phyloP scores from a whole-genome alignment of 2,797 vertebrate species.

The Megalops cyprinoides region DNA sequence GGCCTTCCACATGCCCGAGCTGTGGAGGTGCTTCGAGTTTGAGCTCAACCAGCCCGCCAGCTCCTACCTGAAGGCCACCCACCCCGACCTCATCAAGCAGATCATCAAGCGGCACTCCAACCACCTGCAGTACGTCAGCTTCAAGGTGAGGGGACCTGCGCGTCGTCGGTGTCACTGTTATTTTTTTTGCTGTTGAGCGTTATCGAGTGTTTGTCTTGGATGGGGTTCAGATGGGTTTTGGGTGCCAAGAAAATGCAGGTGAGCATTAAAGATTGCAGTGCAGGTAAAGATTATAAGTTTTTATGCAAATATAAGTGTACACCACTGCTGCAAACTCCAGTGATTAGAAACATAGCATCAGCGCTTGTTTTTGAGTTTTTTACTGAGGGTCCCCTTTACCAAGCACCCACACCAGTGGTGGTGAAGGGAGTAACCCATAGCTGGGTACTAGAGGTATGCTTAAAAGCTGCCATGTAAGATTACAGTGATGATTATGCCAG shows the following conservation, averaged over 20 bases:
- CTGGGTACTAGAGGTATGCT: too few species aligned
- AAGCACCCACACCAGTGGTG: not conserved
- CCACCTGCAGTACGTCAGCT: constrained; percentile 97
- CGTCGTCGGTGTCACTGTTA: not conserved
- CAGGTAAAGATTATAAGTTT: too few species aligned
- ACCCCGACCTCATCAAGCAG: constrained; percentile 96
- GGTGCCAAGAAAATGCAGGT: too few species aligned
- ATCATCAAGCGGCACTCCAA: constrained; percentile 97
- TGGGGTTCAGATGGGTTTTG: too few species aligned
- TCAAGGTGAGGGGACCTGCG: constrained; percentile 81
- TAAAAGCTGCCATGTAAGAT: too few species aligned
- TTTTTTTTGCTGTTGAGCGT: not conserved
- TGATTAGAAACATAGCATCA: not conserved
- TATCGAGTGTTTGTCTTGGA: not conserved
- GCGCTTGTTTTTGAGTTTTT: not conserved
- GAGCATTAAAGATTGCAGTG: too few species aligned
- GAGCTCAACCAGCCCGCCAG: constrained; percentile 95
- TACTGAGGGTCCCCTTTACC: not conserved
- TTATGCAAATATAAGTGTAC: too few species aligned
- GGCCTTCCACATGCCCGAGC: constrained; percentile 96
- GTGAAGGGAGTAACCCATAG: not conserved
- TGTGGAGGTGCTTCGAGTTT: constrained; percentile 97
- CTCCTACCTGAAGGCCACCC: constrained; percentile 94
- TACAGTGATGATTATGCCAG: too few species aligned
- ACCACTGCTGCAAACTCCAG: not conserved